These are phyloP conservation scores for Gadopsis bispinosus DNA, from an alignment of 2,797 vertebrate genomes.

Conservation along the genomic window DNA sequence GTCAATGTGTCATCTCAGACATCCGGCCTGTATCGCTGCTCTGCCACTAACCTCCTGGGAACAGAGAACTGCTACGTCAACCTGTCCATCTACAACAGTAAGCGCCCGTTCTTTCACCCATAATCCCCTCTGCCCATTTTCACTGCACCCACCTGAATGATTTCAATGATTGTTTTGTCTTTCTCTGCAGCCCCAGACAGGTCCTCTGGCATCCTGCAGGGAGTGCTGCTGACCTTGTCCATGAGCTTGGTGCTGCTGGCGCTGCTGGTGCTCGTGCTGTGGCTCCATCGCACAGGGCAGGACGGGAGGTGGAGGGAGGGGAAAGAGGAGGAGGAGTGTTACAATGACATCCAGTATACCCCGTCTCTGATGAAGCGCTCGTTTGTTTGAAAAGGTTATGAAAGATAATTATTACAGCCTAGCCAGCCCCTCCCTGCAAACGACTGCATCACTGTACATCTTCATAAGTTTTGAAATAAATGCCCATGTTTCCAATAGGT, in stretches of 20 bases:
- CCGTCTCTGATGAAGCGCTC: slow-evolving; percentile 83
- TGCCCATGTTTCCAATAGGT: not conserved
- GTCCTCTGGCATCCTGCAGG: slow-evolving; percentile 82
- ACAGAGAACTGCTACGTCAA: slow-evolving; percentile 85
- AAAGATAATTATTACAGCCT: not conserved
- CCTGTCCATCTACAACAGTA: slow-evolving; percentile 82
- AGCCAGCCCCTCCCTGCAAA: not conserved
- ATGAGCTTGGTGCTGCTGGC: slow-evolving; percentile 85
- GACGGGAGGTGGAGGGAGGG: slow-evolving; percentile 67
- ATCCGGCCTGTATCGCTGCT: slow-evolving; percentile 88
- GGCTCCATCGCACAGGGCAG: slow-evolving; percentile 84
- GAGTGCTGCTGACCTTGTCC: slow-evolving; percentile 81
- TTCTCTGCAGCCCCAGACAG: slow-evolving; percentile 63
- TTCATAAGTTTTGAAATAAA: slow-evolving; percentile 33
- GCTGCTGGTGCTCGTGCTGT: slow-evolving; percentile 81
- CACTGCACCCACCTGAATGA: no score
- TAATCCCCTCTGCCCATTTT: not conserved
- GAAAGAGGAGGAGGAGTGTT: slow-evolving; percentile 74
- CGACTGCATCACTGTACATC: slow-evolving; percentile 6
- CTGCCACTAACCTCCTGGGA: slow-evolving; percentile 83
- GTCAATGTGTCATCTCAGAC: slow-evolving; percentile 83
- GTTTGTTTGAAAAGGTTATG: slow-evolving; percentile 78
- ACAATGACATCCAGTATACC: slow-evolving; percentile 82
- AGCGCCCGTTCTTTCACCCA: slow-evolving; percentile 41
- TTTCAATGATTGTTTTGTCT: not conserved